Percentiles rank a stretch among this genome's conserved stretches.
These are phyloP conservation scores for Platycnemis pennipes DNA, from an alignment of 2,888 invertebrate species.

Conservation along the genomic window DNA sequence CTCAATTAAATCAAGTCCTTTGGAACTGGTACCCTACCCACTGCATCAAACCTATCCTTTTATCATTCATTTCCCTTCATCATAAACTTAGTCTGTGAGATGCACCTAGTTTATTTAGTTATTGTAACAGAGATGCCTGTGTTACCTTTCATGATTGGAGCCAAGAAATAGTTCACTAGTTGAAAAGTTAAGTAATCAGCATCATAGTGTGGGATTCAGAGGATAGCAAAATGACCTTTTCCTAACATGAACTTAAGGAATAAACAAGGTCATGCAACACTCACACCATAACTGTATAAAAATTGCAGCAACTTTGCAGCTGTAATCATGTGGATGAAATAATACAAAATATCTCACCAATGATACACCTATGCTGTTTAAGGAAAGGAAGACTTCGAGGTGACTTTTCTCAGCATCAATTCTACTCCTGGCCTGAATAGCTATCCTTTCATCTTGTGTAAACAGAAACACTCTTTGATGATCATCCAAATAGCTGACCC, in stretches of 20 bases:
- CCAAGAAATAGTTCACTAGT: too few relatives aligned
- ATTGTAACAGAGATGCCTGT: too few relatives aligned
- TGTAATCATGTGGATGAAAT: not conserved
- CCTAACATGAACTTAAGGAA: not conserved
- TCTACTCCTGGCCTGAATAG: conserved; percentile 82
- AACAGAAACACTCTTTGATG: conserved; percentile 88
- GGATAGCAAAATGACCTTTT: too few relatives aligned
- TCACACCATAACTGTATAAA: not conserved
- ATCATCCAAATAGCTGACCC: conserved; percentile 89
- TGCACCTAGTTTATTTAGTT: too few relatives aligned
- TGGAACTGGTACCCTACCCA: too few relatives aligned
- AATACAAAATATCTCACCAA: conserved; percentile 78
- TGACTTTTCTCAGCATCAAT: conserved; percentile 86
- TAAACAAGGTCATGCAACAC: not conserved
- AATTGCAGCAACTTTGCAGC: not conserved
- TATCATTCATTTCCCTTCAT: too few relatives aligned
- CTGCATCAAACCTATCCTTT: too few relatives aligned
- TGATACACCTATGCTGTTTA: conserved; percentile 85
- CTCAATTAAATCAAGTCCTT: too few relatives aligned
- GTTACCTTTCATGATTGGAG: too few relatives aligned
- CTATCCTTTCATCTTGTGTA: conserved; percentile 88
- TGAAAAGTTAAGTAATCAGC: too few relatives aligned
- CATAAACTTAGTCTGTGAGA: too few relatives aligned
- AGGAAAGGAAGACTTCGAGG: conserved; percentile 85
- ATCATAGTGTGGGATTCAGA: too few relatives aligned